These are phyloP conservation scores for Macrostomum cliftonense DNA, from an alignment of 2,888 invertebrate species.

Conservation along the genomic window DNA sequence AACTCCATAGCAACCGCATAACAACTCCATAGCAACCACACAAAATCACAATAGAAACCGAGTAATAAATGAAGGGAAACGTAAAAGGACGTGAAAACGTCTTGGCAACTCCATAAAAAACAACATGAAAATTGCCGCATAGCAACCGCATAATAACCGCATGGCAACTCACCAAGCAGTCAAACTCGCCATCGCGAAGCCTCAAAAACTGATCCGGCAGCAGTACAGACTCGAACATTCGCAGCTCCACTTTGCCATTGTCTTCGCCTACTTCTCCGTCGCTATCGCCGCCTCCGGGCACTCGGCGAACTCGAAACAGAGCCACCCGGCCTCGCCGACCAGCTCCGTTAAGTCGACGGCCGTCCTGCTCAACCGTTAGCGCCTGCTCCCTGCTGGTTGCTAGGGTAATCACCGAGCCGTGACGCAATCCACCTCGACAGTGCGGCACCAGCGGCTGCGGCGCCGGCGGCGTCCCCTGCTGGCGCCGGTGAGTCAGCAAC, in stretches of 20 bases:
- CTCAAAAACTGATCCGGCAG: conserved; percentile 25
- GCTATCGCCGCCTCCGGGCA: conserved; percentile 14
- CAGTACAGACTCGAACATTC: conserved; percentile 31
- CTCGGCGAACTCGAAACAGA: conserved; percentile 31
- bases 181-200: conserved; percentile 24
- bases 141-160: too few relatives aligned
- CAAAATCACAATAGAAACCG: too few relatives aligned
- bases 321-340: conserved; percentile 23
- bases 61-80: too few relatives aligned
- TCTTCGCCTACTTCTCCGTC: neutral
- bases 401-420: conserved; percentile 25
- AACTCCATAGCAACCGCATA: too few relatives aligned
- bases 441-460: conserved; percentile 26
- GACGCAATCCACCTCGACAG: conserved; percentile 25
- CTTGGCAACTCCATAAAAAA: too few relatives aligned
- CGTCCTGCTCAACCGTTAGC: conserved; percentile 21
- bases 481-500: too few relatives aligned
- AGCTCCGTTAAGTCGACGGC: conserved; percentile 18
- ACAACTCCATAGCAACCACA: too few relatives aligned
- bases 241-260: too few relatives aligned
- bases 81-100: too few relatives aligned
- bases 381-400: conserved; percentile 26
- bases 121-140: too few relatives aligned
- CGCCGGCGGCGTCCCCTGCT: conserved; percentile 19
- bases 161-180: conserved; percentile 20